Conservation (phyloP, 2,888 invertebrate genomes). For the Ceramica pisi region DNA sequence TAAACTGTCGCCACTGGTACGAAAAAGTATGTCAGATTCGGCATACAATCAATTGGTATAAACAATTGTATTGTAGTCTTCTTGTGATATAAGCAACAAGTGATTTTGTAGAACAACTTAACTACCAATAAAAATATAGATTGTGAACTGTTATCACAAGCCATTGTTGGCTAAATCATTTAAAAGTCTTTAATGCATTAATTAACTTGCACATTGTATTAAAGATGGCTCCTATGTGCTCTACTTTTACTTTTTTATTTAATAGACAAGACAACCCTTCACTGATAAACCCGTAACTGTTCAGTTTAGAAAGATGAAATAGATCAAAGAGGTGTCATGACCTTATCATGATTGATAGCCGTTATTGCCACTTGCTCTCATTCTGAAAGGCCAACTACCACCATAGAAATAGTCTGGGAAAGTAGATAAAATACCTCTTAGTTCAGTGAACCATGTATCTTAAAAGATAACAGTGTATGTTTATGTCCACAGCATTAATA, state of each 20-base stretch:
- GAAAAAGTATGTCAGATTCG: too few relatives aligned
- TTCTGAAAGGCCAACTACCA: conserved; percentile 30
- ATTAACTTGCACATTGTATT: background rate
- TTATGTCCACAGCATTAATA: conserved; percentile 36
- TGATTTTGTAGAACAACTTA: conserved; percentile 1
- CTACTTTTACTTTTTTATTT: conserved; percentile 5
- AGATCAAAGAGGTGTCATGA: conserved; percentile 13
- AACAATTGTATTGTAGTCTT: background rate
- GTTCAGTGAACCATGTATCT: conserved; percentile 71
- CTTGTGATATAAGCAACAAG: conserved; percentile 7
- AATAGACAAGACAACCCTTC: background rate
- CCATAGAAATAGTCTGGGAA: conserved; percentile 52
- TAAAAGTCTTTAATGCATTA: background rate
- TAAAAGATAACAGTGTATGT: conserved; percentile 68
- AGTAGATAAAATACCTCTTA: conserved; percentile 64
- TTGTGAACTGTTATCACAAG: conserved; percentile 15
- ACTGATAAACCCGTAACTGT: background rate
- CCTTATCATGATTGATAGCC: conserved; percentile 49
- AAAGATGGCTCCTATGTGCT: background rate
- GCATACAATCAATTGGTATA: background rate
- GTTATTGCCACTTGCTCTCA: conserved; percentile 26
- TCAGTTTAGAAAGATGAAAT: conserved; percentile 9
- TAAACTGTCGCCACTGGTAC: conserved; percentile 1
- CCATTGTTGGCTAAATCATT: background rate
- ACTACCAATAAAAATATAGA: background rate